Conservation (phyloP, 2,113 vertebrate species). For the Corythaixoides concolor region DNA sequence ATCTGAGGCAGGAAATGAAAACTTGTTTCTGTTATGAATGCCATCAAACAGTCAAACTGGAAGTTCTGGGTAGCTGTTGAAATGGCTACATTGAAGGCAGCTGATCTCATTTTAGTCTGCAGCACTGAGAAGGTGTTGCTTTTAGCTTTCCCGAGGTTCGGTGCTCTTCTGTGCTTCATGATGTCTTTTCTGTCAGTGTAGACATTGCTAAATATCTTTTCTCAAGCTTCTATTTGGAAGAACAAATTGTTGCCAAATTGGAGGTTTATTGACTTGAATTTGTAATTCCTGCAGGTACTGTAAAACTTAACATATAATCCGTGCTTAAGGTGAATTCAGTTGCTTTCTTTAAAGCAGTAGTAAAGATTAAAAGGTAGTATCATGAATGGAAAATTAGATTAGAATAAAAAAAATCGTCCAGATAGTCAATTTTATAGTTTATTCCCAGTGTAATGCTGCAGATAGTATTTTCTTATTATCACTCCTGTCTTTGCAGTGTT, state of each 20-base stretch:
- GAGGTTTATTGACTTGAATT: neutral
- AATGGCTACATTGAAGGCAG: neutral
- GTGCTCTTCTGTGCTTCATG: neutral
- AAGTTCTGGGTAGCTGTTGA: neutral
- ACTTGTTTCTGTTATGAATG: neutral
- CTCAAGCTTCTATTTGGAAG: neutral
- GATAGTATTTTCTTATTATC: neutral
- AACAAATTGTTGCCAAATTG: neutral
- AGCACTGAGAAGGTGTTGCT: neutral
- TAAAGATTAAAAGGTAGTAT: neutral
- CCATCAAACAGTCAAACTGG: neutral
- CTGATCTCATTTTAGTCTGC: neutral
- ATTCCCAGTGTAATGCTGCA: neutral
- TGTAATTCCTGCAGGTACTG: neutral
- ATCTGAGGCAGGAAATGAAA: constrained; percentile 20
- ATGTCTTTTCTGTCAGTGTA: neutral
- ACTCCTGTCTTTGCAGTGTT: neutral
- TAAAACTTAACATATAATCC: neutral
- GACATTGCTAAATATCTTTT: neutral
- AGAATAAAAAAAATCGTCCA: neutral
- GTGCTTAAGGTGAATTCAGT: neutral
- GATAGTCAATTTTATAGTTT: neutral
- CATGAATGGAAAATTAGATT: neutral
- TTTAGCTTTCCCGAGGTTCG: neutral
- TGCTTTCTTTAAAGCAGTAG: neutral